A percentile compares a stretch with the other conserved stretches of the same genome.
Conservation (phyloP, 2,113 vertebrate genomes). For the Manacus vitellinus region DNA sequence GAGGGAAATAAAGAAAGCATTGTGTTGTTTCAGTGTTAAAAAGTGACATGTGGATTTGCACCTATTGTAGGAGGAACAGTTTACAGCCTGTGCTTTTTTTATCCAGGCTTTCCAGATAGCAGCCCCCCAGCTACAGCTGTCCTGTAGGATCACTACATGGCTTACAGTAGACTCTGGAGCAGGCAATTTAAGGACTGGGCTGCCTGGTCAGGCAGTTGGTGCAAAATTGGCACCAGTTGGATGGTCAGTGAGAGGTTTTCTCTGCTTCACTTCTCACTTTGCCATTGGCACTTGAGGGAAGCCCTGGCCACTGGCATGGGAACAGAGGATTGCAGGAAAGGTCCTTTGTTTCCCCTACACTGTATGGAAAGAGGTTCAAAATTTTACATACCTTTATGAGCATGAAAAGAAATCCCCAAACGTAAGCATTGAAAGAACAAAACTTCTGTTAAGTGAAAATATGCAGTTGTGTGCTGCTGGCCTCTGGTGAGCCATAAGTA, state of each 20-base stretch:
- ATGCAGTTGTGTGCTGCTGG: neutral
- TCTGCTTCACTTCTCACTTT: neutral
- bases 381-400: neutral
- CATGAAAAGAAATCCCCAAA: neutral
- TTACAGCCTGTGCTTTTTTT: neutral
- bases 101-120: neutral
- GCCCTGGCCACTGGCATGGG: rapidly evolving
- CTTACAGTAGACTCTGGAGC: neutral
- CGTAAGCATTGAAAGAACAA: neutral
- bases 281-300: neutral
- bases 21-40: neutral
- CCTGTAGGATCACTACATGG: neutral
- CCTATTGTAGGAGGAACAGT: neutral
- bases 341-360: rapidly evolving
- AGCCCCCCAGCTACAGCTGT: neutral
- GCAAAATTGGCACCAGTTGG: neutral
- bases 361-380: neutral
- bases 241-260: neutral
- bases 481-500: neutral
- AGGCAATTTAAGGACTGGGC: neutral
- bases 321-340: neutral
- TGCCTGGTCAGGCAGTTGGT: neutral
- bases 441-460: neutral
- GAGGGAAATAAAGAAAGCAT: neutral
- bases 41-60: neutral